A percentile compares a stretch with the other conserved stretches of the same genome.
Conservation (phyloP, 2,797 vertebrate species). For the Acrossocheilus fasciatus region DNA sequence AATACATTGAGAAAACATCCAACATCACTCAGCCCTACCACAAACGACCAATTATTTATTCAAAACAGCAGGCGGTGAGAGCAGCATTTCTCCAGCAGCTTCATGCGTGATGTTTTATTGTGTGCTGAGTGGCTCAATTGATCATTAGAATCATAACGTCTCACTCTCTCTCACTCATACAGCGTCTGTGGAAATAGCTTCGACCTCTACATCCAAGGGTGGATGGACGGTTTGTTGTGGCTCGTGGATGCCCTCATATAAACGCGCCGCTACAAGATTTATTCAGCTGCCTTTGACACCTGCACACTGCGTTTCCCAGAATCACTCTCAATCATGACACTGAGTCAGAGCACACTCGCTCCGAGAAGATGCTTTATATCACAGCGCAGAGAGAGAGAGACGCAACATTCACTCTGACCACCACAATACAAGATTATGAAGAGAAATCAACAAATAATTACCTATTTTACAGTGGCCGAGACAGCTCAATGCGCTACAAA, state of each 20-base stretch:
- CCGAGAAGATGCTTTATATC: constrained; percentile 28
- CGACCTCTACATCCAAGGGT: constrained; percentile 29
- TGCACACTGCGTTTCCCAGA: constrained; percentile 46
- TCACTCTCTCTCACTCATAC: constrained; percentile 30
- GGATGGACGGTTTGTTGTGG: constrained; percentile 40
- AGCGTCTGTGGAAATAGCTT: constrained; percentile 28
- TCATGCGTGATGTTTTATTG: constrained; percentile 35
- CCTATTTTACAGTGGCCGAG: too few species aligned
- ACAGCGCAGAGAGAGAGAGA: constrained; percentile 6
- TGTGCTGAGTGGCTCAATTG: constrained; percentile 39
- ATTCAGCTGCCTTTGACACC: constrained; percentile 40
- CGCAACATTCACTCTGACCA: not conserved
- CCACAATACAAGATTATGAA: not conserved
- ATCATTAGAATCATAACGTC: constrained; percentile 22
- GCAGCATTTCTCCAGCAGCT: constrained; percentile 20
- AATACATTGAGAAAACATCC: not conserved
- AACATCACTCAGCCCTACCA: not conserved
- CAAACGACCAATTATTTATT: not conserved
- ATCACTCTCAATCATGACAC: constrained; percentile 38
- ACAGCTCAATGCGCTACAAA: too few species aligned
- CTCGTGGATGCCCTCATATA: constrained; percentile 45
- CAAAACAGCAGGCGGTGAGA: not conserved
- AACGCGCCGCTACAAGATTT: constrained; percentile 49
- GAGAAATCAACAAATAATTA: not conserved
- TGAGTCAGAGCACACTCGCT: constrained; percentile 30